Evolutionary conservation across 2,113 vertebrate genomes (phyloP).

Genomic region (Plotosus lineatus): DNA sequence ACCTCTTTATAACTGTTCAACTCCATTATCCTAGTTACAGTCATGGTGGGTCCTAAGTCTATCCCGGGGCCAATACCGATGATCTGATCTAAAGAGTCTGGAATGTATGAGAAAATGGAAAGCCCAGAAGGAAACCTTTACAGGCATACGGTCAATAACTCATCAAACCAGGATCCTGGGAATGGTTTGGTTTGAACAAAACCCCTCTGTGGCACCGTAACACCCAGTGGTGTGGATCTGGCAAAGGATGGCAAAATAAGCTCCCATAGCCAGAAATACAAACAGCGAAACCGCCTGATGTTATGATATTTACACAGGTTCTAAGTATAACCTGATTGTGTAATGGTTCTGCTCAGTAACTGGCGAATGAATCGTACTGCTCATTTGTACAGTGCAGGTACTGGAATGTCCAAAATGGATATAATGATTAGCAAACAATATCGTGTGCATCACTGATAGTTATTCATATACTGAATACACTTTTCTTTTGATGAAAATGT

Average conservation of each 20-base stretch:
- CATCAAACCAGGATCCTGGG: neutral
- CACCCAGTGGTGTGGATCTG: neutral
- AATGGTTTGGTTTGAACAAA: neutral
- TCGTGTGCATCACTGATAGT: neutral
- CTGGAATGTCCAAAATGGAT: neutral
- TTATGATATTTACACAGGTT: neutral
- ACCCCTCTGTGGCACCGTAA: neutral
- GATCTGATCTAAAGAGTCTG: no score
- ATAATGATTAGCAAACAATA: neutral
- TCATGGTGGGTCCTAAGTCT: neutral
- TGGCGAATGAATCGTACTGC: neutral
- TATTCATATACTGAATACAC: neutral
- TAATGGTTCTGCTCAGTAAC: neutral
- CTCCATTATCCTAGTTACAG: neutral
- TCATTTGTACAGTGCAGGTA: neutral
- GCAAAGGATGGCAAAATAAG: neutral
- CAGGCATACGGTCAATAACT: neutral
- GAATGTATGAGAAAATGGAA: neutral
- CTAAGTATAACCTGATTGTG: no score
- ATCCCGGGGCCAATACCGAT: neutral
- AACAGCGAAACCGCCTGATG: neutral
- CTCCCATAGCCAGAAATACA: neutral
- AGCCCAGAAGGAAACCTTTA: neutral
- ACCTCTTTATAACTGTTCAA: neutral
- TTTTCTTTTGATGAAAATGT: neutral